phyloP scores from a whole-genome alignment of 2,888 invertebrate species.

The Leptinotarsa juncta region DNA sequence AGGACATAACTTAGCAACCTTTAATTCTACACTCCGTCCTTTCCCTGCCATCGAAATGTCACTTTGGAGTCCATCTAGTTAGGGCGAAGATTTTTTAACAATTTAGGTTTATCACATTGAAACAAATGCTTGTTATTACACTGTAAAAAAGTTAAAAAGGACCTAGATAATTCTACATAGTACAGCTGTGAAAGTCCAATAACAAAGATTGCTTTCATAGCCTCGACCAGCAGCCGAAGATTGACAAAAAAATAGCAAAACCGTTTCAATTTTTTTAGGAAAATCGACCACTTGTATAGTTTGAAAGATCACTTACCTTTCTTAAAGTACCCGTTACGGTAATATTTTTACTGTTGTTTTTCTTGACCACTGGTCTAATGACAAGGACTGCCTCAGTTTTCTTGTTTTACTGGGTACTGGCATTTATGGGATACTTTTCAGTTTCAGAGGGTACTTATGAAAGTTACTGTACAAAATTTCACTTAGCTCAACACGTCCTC shows the following conservation, averaged over 20 bases:
- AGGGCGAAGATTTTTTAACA: slow-evolving; percentile 30
- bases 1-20: slow-evolving; percentile 39
- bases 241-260: not conserved
- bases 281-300: not conserved
- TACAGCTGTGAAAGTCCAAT: slow-evolving; percentile 13
- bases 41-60: slow-evolving; percentile 22
- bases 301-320: not conserved
- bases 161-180: slow-evolving; percentile 8
- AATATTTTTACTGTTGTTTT: not conserved
- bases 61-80: slow-evolving; percentile 27
- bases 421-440: not conserved
- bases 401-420: not conserved
- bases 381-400: not conserved
- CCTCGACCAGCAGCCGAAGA: not conserved
- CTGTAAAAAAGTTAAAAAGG: slow-evolving; percentile 17
- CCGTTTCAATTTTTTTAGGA: not conserved
- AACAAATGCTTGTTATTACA: slow-evolving; percentile 15
- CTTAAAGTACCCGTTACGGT: too few relatives aligned
- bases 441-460: not conserved
- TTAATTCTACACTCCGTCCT: slow-evolving; percentile 25
- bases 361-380: not conserved
- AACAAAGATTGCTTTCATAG: slow-evolving; percentile 9
- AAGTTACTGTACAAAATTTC: slow-evolving; percentile 3
- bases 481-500: not conserved
- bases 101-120: slow-evolving; percentile 26